phyloP scores from a whole-genome alignment of 2,888 invertebrate genomes.

The Stramonita haemastoma region DNA sequence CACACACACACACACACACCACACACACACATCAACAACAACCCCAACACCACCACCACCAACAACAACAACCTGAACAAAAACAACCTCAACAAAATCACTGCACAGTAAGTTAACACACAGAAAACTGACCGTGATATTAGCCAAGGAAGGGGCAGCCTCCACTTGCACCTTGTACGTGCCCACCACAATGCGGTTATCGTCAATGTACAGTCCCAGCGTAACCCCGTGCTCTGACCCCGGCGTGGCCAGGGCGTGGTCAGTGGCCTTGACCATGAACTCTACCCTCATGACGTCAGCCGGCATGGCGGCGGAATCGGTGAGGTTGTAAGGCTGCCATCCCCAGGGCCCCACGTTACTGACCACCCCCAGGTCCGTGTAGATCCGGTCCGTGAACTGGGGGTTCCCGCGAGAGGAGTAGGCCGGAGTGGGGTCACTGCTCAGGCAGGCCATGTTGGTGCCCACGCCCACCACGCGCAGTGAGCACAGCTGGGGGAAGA shows the following conservation, averaged over 20 bases:
- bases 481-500: constrained; percentile 40
- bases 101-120: too few relatives aligned
- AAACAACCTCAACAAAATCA: neutral
- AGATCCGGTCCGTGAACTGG: constrained; percentile 37
- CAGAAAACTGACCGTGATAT: constrained; percentile 47
- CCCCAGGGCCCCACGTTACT: constrained; percentile 54
- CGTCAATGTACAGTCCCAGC: constrained; percentile 41
- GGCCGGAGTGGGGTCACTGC: neutral
- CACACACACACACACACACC: neutral
- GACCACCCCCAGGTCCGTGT: constrained; percentile 49
- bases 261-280: constrained; percentile 55
- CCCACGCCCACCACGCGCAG: constrained; percentile 36
- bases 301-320: constrained; percentile 39
- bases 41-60: too few relatives aligned
- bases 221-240: constrained; percentile 49
- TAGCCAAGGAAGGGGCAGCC: constrained; percentile 29
- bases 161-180: constrained; percentile 42
- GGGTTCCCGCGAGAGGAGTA: constrained; percentile 22
- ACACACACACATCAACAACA: too few relatives aligned
- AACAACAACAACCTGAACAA: too few relatives aligned
- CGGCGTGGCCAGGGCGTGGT: constrained; percentile 46
- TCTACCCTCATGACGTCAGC: constrained; percentile 47
- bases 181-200: constrained; percentile 19
- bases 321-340: constrained; percentile 40
- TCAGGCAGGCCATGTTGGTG: constrained; percentile 40